These are phyloP conservation scores for Drosophila differens DNA, from an alignment of 2,888 invertebrate genomes.

Conservation along the genomic window DNA sequence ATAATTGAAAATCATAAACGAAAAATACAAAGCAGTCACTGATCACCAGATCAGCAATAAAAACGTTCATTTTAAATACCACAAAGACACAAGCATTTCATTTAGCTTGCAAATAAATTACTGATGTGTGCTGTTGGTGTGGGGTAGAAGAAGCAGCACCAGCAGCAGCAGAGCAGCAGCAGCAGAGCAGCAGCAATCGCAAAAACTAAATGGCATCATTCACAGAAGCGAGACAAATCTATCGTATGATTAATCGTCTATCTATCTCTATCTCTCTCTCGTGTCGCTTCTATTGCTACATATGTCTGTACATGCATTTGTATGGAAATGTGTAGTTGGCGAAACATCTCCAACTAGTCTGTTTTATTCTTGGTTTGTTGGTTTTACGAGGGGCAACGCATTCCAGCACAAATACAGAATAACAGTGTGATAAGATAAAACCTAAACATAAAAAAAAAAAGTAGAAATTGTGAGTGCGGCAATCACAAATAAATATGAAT, in stretches of 20 bases:
- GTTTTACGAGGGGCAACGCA: constrained; percentile 34
- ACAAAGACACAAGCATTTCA: constrained; percentile 13
- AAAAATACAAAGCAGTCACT: constrained; percentile 18
- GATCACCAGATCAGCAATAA: constrained; percentile 23
- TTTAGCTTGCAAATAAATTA: constrained; percentile 31
- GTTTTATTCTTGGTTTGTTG: constrained; percentile 51
- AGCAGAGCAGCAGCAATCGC: constrained; percentile 10
- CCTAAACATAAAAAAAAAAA: neutral
- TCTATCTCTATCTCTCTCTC: constrained; percentile 6
- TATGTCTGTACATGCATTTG: constrained; percentile 1
- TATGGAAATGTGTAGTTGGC: constrained; percentile 16
- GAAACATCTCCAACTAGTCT: constrained; percentile 33
- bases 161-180: constrained; percentile 11
- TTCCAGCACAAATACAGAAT: constrained; percentile 47
- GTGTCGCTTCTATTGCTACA: neutral
- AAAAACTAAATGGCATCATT: constrained; percentile 34
- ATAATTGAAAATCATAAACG: constrained; percentile 28
- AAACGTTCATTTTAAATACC: constrained; percentile 34
- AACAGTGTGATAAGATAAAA: constrained; percentile 15
- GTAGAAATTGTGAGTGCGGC: neutral
- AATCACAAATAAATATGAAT: constrained; percentile 36
- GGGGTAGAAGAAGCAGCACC: neutral
- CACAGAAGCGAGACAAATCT: constrained; percentile 51
- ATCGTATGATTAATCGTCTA: constrained; percentile 23
- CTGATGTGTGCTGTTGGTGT: constrained; percentile 7